Conservation (phyloP, 2,888 invertebrate genomes). For the Alcis repandata region DNA sequence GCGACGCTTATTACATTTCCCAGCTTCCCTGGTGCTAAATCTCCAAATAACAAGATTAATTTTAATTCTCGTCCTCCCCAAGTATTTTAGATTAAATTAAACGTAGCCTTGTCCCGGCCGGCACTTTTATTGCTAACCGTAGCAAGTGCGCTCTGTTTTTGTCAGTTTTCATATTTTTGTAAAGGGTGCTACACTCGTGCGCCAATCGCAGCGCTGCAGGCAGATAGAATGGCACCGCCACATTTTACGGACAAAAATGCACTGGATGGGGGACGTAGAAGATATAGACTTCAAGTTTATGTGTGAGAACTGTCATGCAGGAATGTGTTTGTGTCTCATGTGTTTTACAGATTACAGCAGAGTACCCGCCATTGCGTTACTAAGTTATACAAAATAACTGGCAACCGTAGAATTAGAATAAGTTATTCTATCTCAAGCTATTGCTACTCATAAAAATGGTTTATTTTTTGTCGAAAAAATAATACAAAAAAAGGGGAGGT, state of each 20-base stretch:
- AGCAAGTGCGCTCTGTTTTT: constrained; percentile 37
- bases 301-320: too few species aligned
- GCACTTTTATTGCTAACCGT: constrained; percentile 32
- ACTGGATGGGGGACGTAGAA: neutral
- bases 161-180: constrained; percentile 32
- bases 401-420: too few species aligned
- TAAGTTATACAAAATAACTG: too few species aligned
- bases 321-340: too few species aligned
- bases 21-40: constrained; percentile 56
- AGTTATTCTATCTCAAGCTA: too few species aligned
- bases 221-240: neutral
- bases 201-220: neutral
- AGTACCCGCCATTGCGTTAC: too few species aligned
- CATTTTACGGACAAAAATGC: neutral
- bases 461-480: too few species aligned
- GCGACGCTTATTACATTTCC: constrained; percentile 53
- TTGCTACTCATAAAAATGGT: too few species aligned
- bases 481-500: too few species aligned
- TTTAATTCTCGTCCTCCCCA: constrained; percentile 57
- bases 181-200: neutral
- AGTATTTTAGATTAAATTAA: constrained; percentile 68
- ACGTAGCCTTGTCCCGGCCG: constrained; percentile 55
- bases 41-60: constrained; percentile 66
- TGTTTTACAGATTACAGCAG: too few species aligned
- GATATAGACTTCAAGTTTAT: too few species aligned